Evolutionary conservation across 1,140 invertebrate genomes (phyloP).

Genomic region (Megathymus violae): DNA sequence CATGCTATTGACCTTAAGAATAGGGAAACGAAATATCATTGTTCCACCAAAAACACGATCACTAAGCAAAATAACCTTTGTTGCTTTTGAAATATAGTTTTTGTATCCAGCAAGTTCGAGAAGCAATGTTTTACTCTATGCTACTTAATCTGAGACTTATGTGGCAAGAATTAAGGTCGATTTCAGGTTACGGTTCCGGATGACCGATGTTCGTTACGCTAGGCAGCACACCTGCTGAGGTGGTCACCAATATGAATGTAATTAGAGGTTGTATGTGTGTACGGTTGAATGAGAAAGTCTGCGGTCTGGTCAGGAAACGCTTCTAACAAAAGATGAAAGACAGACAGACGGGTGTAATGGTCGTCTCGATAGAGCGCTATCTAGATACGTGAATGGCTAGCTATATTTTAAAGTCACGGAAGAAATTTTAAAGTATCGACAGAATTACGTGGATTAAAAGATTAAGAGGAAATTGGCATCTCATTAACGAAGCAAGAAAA

Average conservation of each 20-base stretch:
- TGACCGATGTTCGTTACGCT: slow-evolving; percentile 65
- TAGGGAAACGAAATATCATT: slow-evolving; percentile 56
- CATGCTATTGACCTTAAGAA: slow-evolving; percentile 71
- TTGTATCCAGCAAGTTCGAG: slow-evolving; percentile 49
- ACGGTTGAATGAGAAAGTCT: slow-evolving; percentile 59
- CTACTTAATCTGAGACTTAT: slow-evolving; percentile 35
- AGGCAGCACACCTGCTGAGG: slow-evolving; percentile 64
- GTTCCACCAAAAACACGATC: slow-evolving; percentile 47
- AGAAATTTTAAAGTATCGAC: too few relatives aligned
- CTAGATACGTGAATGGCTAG: slow-evolving; percentile 10
- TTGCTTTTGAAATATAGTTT: slow-evolving; percentile 50
- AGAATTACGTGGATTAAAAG: too few relatives aligned
- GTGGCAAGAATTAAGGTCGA: slow-evolving; percentile 17
- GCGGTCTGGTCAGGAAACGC: slow-evolving; percentile 64
- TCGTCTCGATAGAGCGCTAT: slow-evolving; percentile 10
- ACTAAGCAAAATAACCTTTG: slow-evolving; percentile 52
- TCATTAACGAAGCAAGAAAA: neutral
- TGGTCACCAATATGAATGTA: slow-evolving; percentile 75
- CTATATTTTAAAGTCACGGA: neutral
- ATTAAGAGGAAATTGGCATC: too few relatives aligned
- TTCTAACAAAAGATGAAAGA: slow-evolving; percentile 42
- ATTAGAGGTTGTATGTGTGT: slow-evolving; percentile 68
- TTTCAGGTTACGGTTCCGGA: slow-evolving; percentile 46
- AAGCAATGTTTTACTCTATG: slow-evolving; percentile 36
- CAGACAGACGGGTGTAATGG: slow-evolving; percentile 15